These are phyloP conservation scores for Cyprinodon variegatus DNA, from an alignment of 2,113 vertebrate genomes.

Conservation along the genomic window DNA sequence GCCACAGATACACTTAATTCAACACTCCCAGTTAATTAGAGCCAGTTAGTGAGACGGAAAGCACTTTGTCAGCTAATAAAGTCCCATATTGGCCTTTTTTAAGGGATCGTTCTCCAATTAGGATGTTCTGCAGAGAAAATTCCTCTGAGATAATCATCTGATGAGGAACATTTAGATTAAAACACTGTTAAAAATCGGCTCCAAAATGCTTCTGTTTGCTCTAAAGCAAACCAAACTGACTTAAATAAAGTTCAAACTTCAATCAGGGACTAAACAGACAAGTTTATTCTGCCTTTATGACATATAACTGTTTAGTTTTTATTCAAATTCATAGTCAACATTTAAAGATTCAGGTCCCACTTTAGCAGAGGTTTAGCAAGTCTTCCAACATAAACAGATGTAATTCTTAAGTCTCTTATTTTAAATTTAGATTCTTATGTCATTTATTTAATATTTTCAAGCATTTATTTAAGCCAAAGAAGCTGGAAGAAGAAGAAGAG, in stretches of 20 bases:
- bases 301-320: neutral
- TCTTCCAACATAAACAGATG: neutral
- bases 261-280: no score
- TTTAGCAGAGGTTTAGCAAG: neutral
- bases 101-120: no score
- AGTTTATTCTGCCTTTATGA: neutral
- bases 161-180: no score
- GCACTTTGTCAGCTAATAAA: neutral
- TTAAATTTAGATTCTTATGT: neutral
- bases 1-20: constrained; percentile 4
- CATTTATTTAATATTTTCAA: no score
- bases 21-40: neutral
- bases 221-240: no score
- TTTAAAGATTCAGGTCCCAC: neutral
- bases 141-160: no score
- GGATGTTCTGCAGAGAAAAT: no score
- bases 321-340: neutral
- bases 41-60: neutral
- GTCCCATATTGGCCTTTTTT: neutral
- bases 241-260: no score
- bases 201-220: no score
- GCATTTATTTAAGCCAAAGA: no score
- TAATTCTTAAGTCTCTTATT: neutral
- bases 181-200: no score
- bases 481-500: no score